Conservation (phyloP, 2,113 vertebrate species). For the Fregetta grallaria region DNA sequence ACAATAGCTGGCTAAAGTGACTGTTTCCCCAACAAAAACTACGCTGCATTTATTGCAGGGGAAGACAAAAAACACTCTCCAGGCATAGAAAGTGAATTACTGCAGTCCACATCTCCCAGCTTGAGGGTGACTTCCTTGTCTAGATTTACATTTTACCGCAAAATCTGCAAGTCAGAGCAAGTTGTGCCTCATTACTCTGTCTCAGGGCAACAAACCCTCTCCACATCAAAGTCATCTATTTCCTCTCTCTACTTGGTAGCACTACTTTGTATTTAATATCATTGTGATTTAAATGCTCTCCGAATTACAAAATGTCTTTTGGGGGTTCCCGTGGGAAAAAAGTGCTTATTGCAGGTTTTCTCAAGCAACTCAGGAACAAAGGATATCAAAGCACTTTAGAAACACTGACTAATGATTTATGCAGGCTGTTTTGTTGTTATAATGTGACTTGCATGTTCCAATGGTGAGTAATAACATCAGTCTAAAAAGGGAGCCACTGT, state of each 20-base stretch:
- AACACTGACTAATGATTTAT: background rate
- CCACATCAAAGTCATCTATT: background rate
- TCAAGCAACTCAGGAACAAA: background rate
- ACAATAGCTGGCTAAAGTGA: background rate
- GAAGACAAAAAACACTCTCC: background rate
- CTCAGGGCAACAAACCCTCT: background rate
- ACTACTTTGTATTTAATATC: background rate
- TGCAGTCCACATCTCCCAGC: background rate
- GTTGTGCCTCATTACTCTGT: background rate
- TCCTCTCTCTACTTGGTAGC: background rate
- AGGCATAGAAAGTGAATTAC: background rate
- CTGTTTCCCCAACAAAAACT: background rate
- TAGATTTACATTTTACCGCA: background rate
- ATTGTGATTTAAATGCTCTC: accelerated
- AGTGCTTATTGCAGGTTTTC: background rate
- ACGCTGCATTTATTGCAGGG: background rate
- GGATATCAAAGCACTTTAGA: background rate
- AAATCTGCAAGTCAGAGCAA: background rate
- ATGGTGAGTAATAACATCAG: background rate
- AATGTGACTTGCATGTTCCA: background rate
- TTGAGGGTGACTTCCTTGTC: background rate
- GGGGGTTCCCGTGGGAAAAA: background rate
- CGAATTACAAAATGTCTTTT: background rate
- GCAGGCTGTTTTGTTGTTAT: background rate
- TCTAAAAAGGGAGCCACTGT: background rate